These are phyloP conservation scores for Poecilia latipinna DNA, from an alignment of 2,113 vertebrate genomes.

Conservation along the genomic window DNA sequence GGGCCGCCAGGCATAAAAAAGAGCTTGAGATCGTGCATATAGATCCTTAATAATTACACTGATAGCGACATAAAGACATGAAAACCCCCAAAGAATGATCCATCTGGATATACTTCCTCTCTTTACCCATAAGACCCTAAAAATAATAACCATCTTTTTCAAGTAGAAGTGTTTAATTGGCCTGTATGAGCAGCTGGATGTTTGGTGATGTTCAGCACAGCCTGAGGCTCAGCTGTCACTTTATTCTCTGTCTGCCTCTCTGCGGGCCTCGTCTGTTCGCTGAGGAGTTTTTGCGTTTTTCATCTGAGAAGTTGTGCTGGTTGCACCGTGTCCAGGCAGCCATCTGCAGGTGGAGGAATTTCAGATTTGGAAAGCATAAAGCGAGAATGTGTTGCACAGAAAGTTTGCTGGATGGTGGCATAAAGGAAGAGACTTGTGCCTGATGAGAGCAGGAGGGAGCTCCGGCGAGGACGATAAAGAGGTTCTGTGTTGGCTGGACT, in stretches of 20 bases:
- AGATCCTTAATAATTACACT: conserved; percentile 81
- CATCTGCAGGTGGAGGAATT: conserved; percentile 64
- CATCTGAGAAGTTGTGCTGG: conserved; percentile 54
- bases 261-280: conserved; percentile 61
- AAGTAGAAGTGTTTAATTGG: conserved; percentile 82
- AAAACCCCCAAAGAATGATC: conserved; percentile 73
- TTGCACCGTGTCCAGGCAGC: conserved; percentile 69
- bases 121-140: conserved; percentile 79
- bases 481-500: conserved; percentile 5
- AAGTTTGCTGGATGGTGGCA: conserved; percentile 28
- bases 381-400: conserved; percentile 23
- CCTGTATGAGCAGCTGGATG: conserved; percentile 80
- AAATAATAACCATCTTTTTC: conserved; percentile 82
- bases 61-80: conserved; percentile 78
- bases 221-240: conserved; percentile 79
- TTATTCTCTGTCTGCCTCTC: conserved; percentile 76
- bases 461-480: conserved; percentile 4
- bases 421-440: conserved; percentile 17
- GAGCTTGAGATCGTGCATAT: conserved; percentile 72
- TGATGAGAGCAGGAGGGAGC: background rate
- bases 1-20: conserved; percentile 64
- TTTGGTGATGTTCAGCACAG: conserved; percentile 76
- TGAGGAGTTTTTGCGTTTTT: conserved; percentile 44
- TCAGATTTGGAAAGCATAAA: conserved; percentile 41
- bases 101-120: conserved; percentile 81